Percentiles rank a stretch among this genome's conserved stretches.
phyloP scores from a whole-genome alignment of 2,113 vertebrate genomes.

The Mohoua ochrocephala region DNA sequence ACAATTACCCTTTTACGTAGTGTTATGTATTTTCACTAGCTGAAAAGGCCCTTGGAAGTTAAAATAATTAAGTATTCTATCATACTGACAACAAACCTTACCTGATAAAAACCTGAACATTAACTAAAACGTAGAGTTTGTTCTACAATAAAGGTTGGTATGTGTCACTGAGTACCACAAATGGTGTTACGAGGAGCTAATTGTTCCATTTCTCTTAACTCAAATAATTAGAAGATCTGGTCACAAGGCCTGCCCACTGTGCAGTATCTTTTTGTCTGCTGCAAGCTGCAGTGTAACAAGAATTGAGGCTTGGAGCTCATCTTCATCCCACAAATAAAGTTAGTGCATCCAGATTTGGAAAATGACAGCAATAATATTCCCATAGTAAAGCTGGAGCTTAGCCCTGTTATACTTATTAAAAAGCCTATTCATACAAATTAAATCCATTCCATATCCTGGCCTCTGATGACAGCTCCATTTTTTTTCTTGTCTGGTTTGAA shows the following conservation, averaged over 20 bases:
- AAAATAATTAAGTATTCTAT: constrained; percentile 34
- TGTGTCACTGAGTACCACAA: neutral
- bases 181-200: neutral
- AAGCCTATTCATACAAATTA: constrained; percentile 80
- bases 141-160: constrained; percentile 22
- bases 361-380: constrained; percentile 67
- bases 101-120: neutral
- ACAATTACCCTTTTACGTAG: neutral
- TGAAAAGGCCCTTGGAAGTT: neutral
- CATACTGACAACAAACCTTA: neutral
- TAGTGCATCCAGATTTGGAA: constrained; percentile 66
- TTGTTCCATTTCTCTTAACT: constrained; percentile 33
- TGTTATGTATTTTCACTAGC: neutral
- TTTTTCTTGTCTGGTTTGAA: constrained; percentile 74
- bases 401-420: constrained; percentile 74
- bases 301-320: constrained; percentile 44
- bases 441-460: constrained; percentile 70
- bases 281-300: constrained; percentile 2
- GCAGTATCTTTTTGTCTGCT: neutral
- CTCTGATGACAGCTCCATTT: constrained; percentile 75
- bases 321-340: constrained; percentile 63
- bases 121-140: neutral
- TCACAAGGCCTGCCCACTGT: neutral
- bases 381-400: constrained; percentile 65
- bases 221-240: constrained; percentile 30